phyloP scores from a whole-genome alignment of 1,140 invertebrate genomes.

The Cydia pomonella region DNA sequence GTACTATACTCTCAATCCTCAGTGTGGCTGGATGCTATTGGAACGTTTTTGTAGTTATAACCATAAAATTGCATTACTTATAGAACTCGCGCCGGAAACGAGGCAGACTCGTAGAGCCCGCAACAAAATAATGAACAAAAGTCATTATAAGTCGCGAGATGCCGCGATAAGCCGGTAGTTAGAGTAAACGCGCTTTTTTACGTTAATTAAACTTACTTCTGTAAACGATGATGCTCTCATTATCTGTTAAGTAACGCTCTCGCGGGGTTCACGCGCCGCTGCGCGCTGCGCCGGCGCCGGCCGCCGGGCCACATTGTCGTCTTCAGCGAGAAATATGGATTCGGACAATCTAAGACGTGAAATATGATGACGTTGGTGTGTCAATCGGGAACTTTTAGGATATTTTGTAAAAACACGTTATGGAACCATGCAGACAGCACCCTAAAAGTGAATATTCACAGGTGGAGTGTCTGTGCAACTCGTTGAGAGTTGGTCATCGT shows the following conservation, averaged over 20 bases:
- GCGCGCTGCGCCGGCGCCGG: constrained; percentile 40
- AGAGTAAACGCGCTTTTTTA: constrained; percentile 77
- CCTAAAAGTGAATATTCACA: too few relatives aligned
- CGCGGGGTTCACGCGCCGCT: constrained; percentile 56
- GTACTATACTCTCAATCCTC: neutral
- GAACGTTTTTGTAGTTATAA: constrained; percentile 49
- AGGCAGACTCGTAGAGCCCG: constrained; percentile 58
- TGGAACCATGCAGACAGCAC: too few relatives aligned
- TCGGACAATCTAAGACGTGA: too few relatives aligned
- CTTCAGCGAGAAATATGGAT: neutral
- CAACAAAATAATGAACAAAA: constrained; percentile 77
- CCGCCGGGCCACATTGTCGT: constrained; percentile 17
- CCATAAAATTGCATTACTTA: constrained; percentile 67
- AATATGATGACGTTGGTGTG: too few relatives aligned
- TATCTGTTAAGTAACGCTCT: constrained; percentile 59
- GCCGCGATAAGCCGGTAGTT: constrained; percentile 66
- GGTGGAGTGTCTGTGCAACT: too few relatives aligned
- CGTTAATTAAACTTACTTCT: constrained; percentile 79
- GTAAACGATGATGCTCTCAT: constrained; percentile 75
- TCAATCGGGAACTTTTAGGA: too few relatives aligned
- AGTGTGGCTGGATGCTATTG: neutral
- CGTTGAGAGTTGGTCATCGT: too few relatives aligned
- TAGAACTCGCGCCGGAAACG: constrained; percentile 60
- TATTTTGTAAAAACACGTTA: too few relatives aligned
- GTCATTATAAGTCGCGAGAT: constrained; percentile 75